A percentile compares a stretch with the other conserved stretches of the same genome.
phyloP scores from a whole-genome alignment of 2,888 invertebrate species.

The Netelia virgata region DNA sequence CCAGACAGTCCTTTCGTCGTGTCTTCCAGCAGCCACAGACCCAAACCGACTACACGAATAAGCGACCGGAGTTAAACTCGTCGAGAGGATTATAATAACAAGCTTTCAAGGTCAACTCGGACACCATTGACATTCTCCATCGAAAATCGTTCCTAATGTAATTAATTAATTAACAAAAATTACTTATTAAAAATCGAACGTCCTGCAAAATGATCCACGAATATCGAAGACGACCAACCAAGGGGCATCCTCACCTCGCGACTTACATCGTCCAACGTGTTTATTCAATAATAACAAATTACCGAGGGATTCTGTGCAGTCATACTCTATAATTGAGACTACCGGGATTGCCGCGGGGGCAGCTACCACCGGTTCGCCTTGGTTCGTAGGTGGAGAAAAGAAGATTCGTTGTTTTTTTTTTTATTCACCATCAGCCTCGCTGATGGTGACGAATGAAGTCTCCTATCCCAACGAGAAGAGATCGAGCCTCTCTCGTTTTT shows the following conservation, averaged over 20 bases:
- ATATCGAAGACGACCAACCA: slow-evolving; percentile 8
- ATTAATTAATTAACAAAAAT: too few relatives aligned
- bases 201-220: slow-evolving; percentile 30
- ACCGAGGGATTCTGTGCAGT: slow-evolving; percentile 81
- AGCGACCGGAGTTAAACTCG: too few relatives aligned
- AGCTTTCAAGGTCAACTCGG: neutral
- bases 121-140: neutral
- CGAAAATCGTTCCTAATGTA: too few relatives aligned
- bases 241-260: slow-evolving; percentile 17
- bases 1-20: slow-evolving; percentile 42
- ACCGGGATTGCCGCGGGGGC: slow-evolving; percentile 69
- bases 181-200: too few relatives aligned
- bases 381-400: slow-evolving; percentile 69
- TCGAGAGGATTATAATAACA: neutral
- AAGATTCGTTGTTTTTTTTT: slow-evolving; percentile 42
- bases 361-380: slow-evolving; percentile 56
- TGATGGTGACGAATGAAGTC: slow-evolving; percentile 54
- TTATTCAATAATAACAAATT: slow-evolving; percentile 83
- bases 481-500: slow-evolving; percentile 6
- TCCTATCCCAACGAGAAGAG: neutral
- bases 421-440: slow-evolving; percentile 52
- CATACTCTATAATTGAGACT: slow-evolving; percentile 83
- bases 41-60: neutral
- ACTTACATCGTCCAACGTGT: slow-evolving; percentile 69
- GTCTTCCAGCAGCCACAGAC: neutral